These are phyloP conservation scores for Uropsilus gracilis DNA, from an alignment of 2,113 vertebrate genomes.

Conservation along the genomic window DNA sequence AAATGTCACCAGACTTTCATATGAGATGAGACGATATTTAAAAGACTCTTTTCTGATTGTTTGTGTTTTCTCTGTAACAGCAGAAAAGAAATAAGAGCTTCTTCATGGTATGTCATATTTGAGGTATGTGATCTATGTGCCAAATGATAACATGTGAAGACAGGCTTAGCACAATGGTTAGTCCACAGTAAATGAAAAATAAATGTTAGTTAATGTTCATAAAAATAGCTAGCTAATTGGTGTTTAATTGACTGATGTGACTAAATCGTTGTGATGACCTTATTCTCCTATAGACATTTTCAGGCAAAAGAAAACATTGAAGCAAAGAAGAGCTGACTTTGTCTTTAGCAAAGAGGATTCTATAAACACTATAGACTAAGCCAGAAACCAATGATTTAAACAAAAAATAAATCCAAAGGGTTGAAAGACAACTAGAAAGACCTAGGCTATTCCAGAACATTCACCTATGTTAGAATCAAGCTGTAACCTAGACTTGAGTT, in stretches of 20 bases:
- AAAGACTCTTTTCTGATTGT: not conserved
- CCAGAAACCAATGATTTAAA: not conserved
- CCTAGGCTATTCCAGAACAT: not conserved
- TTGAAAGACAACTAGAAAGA: not conserved
- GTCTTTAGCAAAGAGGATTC: not conserved
- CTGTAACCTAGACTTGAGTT: not conserved
- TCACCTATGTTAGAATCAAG: not conserved
- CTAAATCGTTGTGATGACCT: not conserved
- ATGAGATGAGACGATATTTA: conserved; percentile 16
- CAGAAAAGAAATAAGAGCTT: not conserved
- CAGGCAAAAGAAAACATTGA: not conserved
- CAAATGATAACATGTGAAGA: not conserved
- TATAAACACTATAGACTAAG: not conserved
- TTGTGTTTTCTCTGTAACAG: not conserved
- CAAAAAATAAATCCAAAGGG: not conserved
- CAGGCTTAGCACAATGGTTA: not conserved
- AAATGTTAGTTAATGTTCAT: not conserved
- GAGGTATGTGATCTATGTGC: not conserved
- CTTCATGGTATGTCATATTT: not conserved
- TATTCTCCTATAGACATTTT: not conserved
- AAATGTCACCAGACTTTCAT: not conserved
- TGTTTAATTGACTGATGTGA: not conserved
- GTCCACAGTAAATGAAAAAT: not conserved
- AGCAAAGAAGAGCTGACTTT: not conserved
- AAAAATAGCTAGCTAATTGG: not conserved